Base-by-base conservation (phyloP, 2,888 invertebrate species). In the Stenoptilia bipunctidactyla region DNA sequence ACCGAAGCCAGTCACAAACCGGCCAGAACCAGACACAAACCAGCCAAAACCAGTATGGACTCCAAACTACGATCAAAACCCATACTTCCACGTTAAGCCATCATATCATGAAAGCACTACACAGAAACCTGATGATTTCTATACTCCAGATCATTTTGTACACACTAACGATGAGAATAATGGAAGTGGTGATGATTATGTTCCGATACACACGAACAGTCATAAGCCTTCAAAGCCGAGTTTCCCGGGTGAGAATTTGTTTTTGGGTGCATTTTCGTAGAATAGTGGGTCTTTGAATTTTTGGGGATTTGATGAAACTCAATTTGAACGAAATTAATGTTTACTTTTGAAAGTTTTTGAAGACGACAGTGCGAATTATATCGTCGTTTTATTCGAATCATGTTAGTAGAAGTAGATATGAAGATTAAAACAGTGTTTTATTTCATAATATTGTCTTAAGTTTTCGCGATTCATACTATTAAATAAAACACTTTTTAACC, bases 41-140 rank as follows among this genome's bases (percentile, higher is more conserved):
- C 51, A 51, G 43, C 62, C 64, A 13, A 66, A 62, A 58, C 61
- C 66, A 50, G 64, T 74, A 49, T 67, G 71, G 69, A 59, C 50
- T 30, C 30, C 30, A 40, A 58, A 64, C 40, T 66, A 61, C 50
- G 57, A 62, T 44, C 63, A 62, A 50, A 66, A 63, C 46, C 56
- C 67, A 49, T 77, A 68, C 45, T 84, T 76, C 47, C 83, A 84
- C 45, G 79, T 84, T 41, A 84, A 84, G 54, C 85, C 85, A 1
- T 79, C 83, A 2, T 85, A 85, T 47, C 76, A 83, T 40, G 84
- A 83, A 48, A 74, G 58, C 15, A 73, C 70, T 6, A 76, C 79
- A 15, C 48, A 61, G 50, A 54, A 52, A 45, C 71, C 73, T 8
- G 70, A 69, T 41, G 61, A 62, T 37, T 65, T 53, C 49, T 72